Percentiles rank a stretch among this genome's conserved stretches.
phyloP scores from a whole-genome alignment of 2,888 invertebrate species.

The Elysia crispata region DNA sequence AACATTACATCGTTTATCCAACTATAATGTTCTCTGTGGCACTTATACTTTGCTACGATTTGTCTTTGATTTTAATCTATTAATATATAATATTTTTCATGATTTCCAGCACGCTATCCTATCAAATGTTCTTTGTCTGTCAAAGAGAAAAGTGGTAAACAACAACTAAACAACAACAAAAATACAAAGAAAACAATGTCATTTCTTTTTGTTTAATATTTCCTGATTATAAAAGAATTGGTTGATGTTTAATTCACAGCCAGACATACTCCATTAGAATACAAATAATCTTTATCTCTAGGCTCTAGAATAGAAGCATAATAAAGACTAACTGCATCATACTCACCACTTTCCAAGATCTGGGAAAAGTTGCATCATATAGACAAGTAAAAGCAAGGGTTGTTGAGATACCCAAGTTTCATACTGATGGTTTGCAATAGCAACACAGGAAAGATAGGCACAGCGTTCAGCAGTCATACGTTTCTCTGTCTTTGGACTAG shows the following conservation, averaged over 20 bases:
- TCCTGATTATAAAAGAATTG: too few species aligned
- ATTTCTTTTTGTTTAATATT: too few species aligned
- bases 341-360: constrained; percentile 66
- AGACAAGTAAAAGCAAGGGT: constrained; percentile 82
- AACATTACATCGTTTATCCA: too few species aligned
- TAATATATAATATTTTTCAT: too few species aligned
- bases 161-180: too few species aligned
- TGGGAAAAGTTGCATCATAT: constrained; percentile 82
- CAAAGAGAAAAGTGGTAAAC: too few species aligned
- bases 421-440: constrained; percentile 79
- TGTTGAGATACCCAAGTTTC: constrained; percentile 86
- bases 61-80: too few species aligned
- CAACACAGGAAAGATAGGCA: constrained; percentile 79
- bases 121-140: too few species aligned
- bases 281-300: neutral
- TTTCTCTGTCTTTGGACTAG: constrained; percentile 60
- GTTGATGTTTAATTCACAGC: neutral
- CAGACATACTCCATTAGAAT: neutral
- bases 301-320: neutral
- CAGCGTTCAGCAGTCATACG: constrained; percentile 80
- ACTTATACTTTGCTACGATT: too few species aligned
- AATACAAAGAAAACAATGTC: too few species aligned
- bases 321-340: neutral
- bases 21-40: too few species aligned
- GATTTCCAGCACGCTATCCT: too few species aligned